Base-by-base conservation (phyloP, 1,140 invertebrate species). In the Octopus bimaculoides region DNA sequence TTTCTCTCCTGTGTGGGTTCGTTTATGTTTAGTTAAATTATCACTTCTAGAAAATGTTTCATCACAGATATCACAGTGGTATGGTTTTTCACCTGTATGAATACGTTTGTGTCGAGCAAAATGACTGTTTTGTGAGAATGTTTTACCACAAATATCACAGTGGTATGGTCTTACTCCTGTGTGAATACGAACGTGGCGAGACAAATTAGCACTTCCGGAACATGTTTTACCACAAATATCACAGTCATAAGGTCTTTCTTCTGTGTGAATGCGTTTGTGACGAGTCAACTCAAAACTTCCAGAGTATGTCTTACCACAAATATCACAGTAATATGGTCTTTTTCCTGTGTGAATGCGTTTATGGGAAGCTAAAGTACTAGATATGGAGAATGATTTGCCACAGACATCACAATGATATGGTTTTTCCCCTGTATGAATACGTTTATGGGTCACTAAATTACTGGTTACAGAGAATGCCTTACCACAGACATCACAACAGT, bases 401-500 rank as follows among this genome's bases (percentile, higher is more conserved):
- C 56, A 61, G 17, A 61, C 17, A 17, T 61, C 17, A 17, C 56
- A 61, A 17, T 17, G 17, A 61, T 12, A 61, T 9, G 56, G 56
- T 61, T 61, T 61, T 9, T 17, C 17, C 56, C 56, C 56, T 17
- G 56, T 61, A 17, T 61, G 56, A 9, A 61, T 17, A 12, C 9
- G 9, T 17, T 17, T 61, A 17, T 71, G 66, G 5, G 17, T 14
- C 26, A 12, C 26, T 6, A 71, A 17, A 71, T 71, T 14, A 6
- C 9, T 14, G 8, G 14, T 12, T 14, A n/a, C 17, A 6, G 66
- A 71, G 88, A 96, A 96, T 1, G 94, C 95, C 88, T 97, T 97
- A 73, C 95, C 52, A 55, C 56, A 61, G 17, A 61, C 17, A 17
- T 61, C 17, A 17, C 56, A 61, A 17, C 56, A 4, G 17, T 12